phyloP scores from a whole-genome alignment of 2,888 invertebrate species.

The Stenichneumon culpator region DNA sequence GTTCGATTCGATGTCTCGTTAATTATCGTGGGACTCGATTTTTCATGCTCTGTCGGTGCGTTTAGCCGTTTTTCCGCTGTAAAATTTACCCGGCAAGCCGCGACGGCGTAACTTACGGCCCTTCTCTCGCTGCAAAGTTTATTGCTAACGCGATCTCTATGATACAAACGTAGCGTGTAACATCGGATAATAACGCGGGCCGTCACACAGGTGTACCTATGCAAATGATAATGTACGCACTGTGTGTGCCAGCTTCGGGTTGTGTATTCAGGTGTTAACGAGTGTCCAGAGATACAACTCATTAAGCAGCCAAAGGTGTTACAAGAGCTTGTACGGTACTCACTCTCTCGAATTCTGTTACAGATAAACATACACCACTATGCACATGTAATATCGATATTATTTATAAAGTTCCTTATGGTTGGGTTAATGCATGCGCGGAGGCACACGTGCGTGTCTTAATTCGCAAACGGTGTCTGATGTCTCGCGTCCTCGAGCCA shows the following conservation, averaged over 20 bases:
- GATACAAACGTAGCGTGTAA: slow-evolving; percentile 2
- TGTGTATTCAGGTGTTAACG: slow-evolving; percentile 64
- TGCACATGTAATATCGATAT: slow-evolving; percentile 42
- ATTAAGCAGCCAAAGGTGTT: slow-evolving; percentile 51
- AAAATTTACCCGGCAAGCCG: background rate
- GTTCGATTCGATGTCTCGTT: slow-evolving; percentile 7
- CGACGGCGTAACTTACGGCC: background rate
- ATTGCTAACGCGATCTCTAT: background rate
- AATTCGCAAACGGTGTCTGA: slow-evolving; percentile 46
- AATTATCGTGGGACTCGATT: background rate
- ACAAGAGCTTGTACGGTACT: slow-evolving; percentile 38
- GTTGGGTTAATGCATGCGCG: slow-evolving; percentile 16
- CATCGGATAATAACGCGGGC: slow-evolving; percentile 46
- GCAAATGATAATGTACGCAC: slow-evolving; percentile 53
- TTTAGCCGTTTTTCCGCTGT: background rate
- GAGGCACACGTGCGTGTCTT: slow-evolving; percentile 55
- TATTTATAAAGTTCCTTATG: slow-evolving; percentile 33
- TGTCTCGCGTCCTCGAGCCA: slow-evolving; percentile 55
- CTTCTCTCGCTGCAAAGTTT: background rate
- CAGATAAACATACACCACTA: slow-evolving; percentile 34
- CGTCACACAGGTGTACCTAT: slow-evolving; percentile 54
- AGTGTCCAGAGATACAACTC: slow-evolving; percentile 59
- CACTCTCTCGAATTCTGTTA: slow-evolving; percentile 43
- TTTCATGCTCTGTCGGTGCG: background rate
- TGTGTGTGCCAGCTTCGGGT: slow-evolving; percentile 33